phyloP scores from a whole-genome alignment of 2,888 invertebrate species.

The Metalampra italica region DNA sequence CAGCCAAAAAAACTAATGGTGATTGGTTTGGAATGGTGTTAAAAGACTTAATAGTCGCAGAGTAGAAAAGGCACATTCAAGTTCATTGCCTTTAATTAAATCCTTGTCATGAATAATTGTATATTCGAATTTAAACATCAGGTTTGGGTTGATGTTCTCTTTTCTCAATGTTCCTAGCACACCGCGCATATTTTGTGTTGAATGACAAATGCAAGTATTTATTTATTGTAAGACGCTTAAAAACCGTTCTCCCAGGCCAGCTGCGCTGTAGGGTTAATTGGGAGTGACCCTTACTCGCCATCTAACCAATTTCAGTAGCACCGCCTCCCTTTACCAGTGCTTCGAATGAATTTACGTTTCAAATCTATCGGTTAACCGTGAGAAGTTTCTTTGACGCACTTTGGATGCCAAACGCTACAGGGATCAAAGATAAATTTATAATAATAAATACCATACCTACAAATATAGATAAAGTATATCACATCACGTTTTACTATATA shows the following conservation, averaged over 20 bases:
- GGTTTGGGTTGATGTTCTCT: no score
- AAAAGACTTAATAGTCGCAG: no score
- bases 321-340: slow-evolving; percentile 14
- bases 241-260: slow-evolving; percentile 47
- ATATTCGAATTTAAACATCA: no score
- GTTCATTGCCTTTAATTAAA: no score
- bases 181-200: not conserved
- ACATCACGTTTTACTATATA: no score
- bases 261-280: slow-evolving; percentile 72
- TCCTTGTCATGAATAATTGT: no score
- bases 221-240: slow-evolving; percentile 47
- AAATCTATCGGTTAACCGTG: slow-evolving; percentile 29
- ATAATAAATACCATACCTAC: no score
- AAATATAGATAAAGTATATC: no score
- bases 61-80: no score
- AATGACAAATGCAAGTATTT: slow-evolving; percentile 4
- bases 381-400: slow-evolving; percentile 42
- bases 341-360: slow-evolving; percentile 18
- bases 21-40: no score
- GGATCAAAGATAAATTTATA: no score
- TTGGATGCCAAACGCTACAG: slow-evolving; percentile 33
- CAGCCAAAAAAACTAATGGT: not conserved
- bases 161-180: no score
- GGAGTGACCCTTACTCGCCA: slow-evolving; percentile 61
- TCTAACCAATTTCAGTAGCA: slow-evolving; percentile 41